Base-by-base conservation (phyloP, 2,888 invertebrate species). In the Eristalinus aeneus region DNA sequence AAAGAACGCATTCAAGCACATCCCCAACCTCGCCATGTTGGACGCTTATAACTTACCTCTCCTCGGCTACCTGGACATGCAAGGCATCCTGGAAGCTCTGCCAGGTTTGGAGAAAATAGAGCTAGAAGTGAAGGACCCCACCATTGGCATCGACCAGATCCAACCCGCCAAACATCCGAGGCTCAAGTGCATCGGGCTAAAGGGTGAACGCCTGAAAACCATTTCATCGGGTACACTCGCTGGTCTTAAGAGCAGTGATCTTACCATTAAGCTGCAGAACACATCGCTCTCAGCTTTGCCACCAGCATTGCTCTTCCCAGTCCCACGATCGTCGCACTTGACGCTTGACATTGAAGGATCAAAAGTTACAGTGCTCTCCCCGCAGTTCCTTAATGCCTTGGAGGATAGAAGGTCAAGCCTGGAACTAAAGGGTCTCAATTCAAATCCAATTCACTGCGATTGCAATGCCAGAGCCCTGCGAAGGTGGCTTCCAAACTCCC, bases 371-470 rank as follows among this genome's bases (percentile, higher is more conserved):
- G 96, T 96, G 1, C 91, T 98, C 8, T 95, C 96, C 80, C 95
- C 96, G 0, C 97, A 97, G 89, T 93, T 98, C 85, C 92, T 98
- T 8, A 95, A 95, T 2, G 96, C 97, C 4, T 93, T 98, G 31
- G 97, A 97, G 89, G 97, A 97, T 90, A 94, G 97, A 20, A 94
- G 96, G 68, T 96, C 96, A 1, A 96, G 96, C 91, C 93, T 97
- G 54, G 94, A 94, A 56, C 94, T 98, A 89, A 93, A 94, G 79
- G 97, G 97, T 0, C 93, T 98, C 54, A 94, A 95, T 64, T 94
- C 95, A 3, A 97, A 97, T 92, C 97, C 97, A 0, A 95, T 98
- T 63, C 94, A 95, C 78, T 98, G 98, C 90, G 97, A 97, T 91
- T 98, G 98, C 90, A 96, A 96, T 89, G 95, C 96, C 0, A 93